phyloP scores from a whole-genome alignment of 2,113 vertebrate genomes.

The Xiphophorus hellerii region DNA sequence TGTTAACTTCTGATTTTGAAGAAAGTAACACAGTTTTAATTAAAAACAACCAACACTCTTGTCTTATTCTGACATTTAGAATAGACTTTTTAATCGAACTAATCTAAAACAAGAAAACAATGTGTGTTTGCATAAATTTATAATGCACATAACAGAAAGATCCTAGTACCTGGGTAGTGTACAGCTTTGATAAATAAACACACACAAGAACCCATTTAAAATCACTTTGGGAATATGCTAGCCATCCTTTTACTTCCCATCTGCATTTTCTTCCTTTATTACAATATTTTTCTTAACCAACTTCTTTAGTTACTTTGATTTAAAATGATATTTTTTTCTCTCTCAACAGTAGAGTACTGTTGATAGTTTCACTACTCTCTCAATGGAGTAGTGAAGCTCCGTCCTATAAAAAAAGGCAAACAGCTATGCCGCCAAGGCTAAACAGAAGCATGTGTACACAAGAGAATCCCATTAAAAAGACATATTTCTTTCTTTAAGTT shows the following conservation, averaged over 20 bases:
- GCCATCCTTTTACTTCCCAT: constrained; percentile 27
- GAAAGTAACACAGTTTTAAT: too few relatives aligned
- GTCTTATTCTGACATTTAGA: too few relatives aligned
- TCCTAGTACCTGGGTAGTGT: constrained; percentile 35
- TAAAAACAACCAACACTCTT: too few relatives aligned
- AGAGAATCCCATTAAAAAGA: constrained; percentile 25
- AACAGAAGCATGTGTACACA: constrained; percentile 29
- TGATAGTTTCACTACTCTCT: too few relatives aligned
- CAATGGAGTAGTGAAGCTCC: not conserved
- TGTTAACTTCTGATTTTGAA: too few relatives aligned
- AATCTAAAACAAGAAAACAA: not conserved
- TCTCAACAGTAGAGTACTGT: constrained; percentile 11
- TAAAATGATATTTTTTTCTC: constrained; percentile 11
- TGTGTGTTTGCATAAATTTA: not conserved
- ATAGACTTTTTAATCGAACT: too few relatives aligned
- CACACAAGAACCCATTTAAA: constrained; percentile 35
- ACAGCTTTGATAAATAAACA: constrained; percentile 57
- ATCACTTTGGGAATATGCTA: constrained; percentile 32
- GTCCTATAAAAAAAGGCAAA: constrained; percentile 29
- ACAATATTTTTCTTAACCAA: constrained; percentile 18
- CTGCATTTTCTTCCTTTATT: constrained; percentile 3
- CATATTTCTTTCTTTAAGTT: not conserved
- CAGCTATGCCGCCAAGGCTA: constrained; percentile 4
- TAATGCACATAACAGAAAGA: constrained; percentile 22
- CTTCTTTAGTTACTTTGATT: constrained; percentile 26